Base-by-base conservation (phyloP, 2,797 vertebrate genomes). In the Periparus ater region DNA sequence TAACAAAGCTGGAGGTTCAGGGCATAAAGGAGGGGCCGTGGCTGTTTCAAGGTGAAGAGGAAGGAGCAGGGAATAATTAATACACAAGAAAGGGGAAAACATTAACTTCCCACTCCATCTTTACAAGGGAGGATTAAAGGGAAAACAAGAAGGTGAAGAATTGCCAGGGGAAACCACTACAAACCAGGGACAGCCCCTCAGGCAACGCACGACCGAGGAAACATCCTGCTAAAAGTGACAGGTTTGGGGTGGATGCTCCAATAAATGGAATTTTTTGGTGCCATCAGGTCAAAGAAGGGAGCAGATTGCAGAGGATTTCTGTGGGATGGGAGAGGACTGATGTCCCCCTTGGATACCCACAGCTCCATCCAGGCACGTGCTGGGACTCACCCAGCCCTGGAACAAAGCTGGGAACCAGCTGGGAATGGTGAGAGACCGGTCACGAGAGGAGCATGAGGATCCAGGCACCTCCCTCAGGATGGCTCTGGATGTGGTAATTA, bases 311-410 rank as follows among this genome's bases (percentile, higher is more conserved):
- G 63, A 25, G 34, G 29, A 7, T 55, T 26, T 1, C 1, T 32
- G 0, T 0, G 2, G 72, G 47, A 9, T 48, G 10, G 67, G 25
- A 47, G 42, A 72, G 63, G 61, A 36, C 5, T 47, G 57, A 18
- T 47, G 34, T 38, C 2, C 32, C 19, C 10, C 13, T 77, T 74
- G 21, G 9, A 32, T 1, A 1, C 26, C 34, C 0, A 0, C 27
- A 40, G 53, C 48, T 44, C 27, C 45, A 51, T 45, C 62, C 1
- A 1, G 6, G 1, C 13, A 0, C 2, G 0, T 73, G 34, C 55
- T 50, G 55, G 38, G 61, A 34, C 25, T 86, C 68, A 30, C 21
- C 72, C 70, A 30, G 63, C 12, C 36, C 4, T 55, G 68, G 58
- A 47, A 13, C 8, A 55, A n/a, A 48, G 30, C 73, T 67, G 78